Conservation (phyloP, 2,113 vertebrate species). For the Mirounga angustirostris region DNA sequence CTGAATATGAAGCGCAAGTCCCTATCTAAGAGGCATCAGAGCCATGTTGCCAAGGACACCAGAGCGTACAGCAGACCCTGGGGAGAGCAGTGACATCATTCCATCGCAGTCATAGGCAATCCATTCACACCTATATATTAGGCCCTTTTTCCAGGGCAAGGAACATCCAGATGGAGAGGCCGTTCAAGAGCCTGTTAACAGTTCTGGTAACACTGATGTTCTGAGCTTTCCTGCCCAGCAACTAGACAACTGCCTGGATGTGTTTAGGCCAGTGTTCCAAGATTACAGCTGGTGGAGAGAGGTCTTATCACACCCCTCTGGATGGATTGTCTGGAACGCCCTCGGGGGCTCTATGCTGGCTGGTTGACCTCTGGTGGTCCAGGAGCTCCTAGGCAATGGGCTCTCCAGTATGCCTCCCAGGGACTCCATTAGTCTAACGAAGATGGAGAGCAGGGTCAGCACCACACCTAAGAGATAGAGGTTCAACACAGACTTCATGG, state of each 20-base stretch:
- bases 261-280: constrained; percentile 12
- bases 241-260: background rate
- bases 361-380: constrained; percentile 60
- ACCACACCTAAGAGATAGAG: constrained; percentile 78
- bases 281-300: background rate
- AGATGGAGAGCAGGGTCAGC: constrained; percentile 74
- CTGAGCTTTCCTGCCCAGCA: background rate
- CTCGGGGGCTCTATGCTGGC: constrained; percentile 28
- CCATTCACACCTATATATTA: background rate
- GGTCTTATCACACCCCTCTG: constrained; percentile 59
- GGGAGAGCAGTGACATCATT: background rate
- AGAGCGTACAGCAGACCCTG: background rate
- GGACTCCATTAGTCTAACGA: constrained; percentile 74
- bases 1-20: background rate
- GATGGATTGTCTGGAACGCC: constrained; percentile 71
- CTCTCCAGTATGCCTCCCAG: constrained; percentile 64
- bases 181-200: background rate
- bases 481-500: constrained; percentile 72
- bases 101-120: background rate
- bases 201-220: background rate
- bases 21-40: background rate
- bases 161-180: background rate
- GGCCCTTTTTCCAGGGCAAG: constrained; percentile 18
- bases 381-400: background rate
- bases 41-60: background rate